Conservation (phyloP, 2,888 invertebrate species). For the Sycophila texana region DNA sequence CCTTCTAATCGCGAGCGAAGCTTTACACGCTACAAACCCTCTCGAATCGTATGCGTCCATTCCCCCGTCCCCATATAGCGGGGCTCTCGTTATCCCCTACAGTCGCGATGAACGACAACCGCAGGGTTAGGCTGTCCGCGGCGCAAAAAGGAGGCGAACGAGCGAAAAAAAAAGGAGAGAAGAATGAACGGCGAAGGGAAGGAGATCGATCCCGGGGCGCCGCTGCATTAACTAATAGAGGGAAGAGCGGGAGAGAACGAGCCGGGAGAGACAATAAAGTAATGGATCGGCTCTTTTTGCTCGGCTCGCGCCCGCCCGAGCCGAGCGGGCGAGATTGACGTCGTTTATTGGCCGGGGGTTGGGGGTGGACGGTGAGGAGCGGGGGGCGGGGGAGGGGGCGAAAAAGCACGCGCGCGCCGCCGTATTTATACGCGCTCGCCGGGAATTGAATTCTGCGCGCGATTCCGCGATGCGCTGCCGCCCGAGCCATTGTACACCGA, state of each 20-base stretch:
- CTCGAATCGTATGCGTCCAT: too few relatives aligned
- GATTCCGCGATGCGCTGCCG: conserved; percentile 47
- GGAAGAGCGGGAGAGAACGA: conserved; percentile 41
- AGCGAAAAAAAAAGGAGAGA: not conserved
- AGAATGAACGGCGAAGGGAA: too few relatives aligned
- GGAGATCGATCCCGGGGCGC: conserved; percentile 42
- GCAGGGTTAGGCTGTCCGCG: not conserved
- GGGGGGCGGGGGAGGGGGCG: not conserved
- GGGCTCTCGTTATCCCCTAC: too few relatives aligned
- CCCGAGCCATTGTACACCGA: conserved; percentile 28
- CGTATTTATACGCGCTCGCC: conserved; percentile 48
- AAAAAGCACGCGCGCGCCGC: conserved; percentile 19
- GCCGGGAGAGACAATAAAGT: conserved; percentile 54
- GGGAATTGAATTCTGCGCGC: conserved; percentile 51
- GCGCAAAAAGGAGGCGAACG: not conserved
- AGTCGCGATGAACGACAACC: too few relatives aligned
- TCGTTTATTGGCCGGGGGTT: not conserved
- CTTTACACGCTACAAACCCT: too few relatives aligned
- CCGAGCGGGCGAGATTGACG: too few relatives aligned
- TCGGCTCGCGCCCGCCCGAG: not conserved
- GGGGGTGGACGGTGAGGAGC: not conserved
- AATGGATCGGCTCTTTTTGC: conserved; percentile 52
- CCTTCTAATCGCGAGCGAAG: too few relatives aligned
- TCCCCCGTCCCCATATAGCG: too few relatives aligned
- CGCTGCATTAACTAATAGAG: conserved; percentile 57